Evolutionary conservation across 1,140 invertebrate genomes (phyloP), one percentile per base, ranked within the genome.

Genomic region (Daktulosphaira vitifoliae): DNA sequence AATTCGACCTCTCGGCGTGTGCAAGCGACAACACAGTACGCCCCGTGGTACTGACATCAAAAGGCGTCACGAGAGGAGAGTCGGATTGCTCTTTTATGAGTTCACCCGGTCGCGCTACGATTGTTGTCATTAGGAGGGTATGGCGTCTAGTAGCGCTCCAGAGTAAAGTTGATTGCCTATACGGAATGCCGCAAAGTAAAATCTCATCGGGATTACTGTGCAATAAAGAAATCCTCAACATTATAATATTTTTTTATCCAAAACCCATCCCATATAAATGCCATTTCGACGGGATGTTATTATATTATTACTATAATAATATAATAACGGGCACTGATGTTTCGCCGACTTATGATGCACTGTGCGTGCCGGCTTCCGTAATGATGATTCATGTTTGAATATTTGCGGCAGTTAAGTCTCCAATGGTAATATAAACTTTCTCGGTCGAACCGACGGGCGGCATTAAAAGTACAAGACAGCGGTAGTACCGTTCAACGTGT

Each of bases 361-460:
- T 13, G 56, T 62, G 56, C 56, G 56, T 62, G 56, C 56, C 42
- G 13, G 29, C 11, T 25, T 15, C 56, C 39, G 56, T 62, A 62
- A 62, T 48, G 56, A 62, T 62, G 56, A 62, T 62, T 62, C 56
- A 62, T 62, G 56, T 62, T 62, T 62, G 56, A 62, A 62, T 62
- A 62, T 62, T 62, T 62, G 42, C 56, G 25, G 42, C 25, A n/a
- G 42, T 62, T 62, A 62, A 62, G 56, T 62, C 42, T 33, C 56
- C 38, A 62, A 48, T 20, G 18, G 16, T 48, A 48, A 62, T 48
- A 62, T 48, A 62, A 62, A 62, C 56, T 62, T 62, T 62, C 23
- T 46, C 44, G 16, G 23, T 23, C 38, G 51, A 22, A 8, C 16
- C 26, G 51, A 38, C 42, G 42, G 7, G 42, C 16, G 6, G 54